These are phyloP conservation scores for Asarcornis scutulata DNA, from an alignment of 2,113 vertebrate genomes.

Conservation along the genomic window DNA sequence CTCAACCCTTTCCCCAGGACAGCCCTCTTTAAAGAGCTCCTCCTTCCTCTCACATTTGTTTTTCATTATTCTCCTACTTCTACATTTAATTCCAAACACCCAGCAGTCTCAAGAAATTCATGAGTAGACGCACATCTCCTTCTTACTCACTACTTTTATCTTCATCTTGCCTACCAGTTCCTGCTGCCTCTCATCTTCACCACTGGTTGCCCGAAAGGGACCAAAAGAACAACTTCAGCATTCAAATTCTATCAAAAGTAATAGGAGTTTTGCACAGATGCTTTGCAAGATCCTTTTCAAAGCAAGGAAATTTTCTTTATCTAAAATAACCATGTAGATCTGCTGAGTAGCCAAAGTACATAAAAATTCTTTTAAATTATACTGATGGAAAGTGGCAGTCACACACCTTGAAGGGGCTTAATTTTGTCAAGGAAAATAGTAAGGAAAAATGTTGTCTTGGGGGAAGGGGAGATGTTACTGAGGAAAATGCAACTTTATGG, in stretches of 20 bases:
- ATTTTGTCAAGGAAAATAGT: background rate
- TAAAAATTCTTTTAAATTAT: background rate
- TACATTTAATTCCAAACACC: background rate
- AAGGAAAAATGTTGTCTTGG: background rate
- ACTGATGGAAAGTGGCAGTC: background rate
- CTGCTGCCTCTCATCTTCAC: background rate
- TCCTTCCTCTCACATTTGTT: background rate
- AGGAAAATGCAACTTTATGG: background rate
- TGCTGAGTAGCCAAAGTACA: background rate
- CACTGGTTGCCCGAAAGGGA: background rate
- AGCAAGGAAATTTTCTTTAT: background rate
- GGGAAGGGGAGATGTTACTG: background rate
- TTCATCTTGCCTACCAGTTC: background rate
- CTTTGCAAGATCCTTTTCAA: background rate
- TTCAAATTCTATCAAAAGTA: background rate
- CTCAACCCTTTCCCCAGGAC: background rate
- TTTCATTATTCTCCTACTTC: background rate
- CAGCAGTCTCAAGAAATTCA: background rate
- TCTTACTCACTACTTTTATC: background rate
- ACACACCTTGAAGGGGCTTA: background rate
- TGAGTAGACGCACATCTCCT: background rate
- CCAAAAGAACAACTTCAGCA: background rate
- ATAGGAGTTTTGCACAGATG: background rate
- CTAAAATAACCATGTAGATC: background rate
- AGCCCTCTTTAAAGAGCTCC: background rate